Evolutionary conservation across 2,797 vertebrate species (phyloP).

Genomic region (Coendou prehensilis): DNA sequence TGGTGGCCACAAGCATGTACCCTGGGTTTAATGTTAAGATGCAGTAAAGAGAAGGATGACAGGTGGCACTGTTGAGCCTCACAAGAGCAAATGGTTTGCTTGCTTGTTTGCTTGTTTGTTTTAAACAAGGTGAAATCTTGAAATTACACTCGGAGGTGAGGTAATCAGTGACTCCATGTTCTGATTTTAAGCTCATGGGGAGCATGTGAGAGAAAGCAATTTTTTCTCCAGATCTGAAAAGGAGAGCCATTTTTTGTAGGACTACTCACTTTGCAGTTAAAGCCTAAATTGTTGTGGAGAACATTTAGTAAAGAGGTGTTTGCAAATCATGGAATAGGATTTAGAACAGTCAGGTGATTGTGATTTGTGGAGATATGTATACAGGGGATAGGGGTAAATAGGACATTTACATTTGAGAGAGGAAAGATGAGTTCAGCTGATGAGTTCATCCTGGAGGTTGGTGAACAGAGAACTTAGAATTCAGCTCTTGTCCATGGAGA

Average conservation of each 20-base stretch:
- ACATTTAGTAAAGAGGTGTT: neutral
- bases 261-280: neutral
- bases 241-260: constrained; percentile 16
- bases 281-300: neutral
- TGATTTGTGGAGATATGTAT: neutral
- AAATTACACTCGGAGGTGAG: neutral
- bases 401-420: neutral
- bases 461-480: constrained; percentile 43
- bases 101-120: neutral
- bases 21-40: neutral
- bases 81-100: neutral
- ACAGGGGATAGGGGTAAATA: neutral
- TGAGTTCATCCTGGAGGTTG: constrained; percentile 15
- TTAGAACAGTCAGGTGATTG: neutral
- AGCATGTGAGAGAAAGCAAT: neutral
- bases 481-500: neutral
- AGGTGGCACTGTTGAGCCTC: neutral
- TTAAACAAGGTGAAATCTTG: neutral
- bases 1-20: neutral
- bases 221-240: constrained; percentile 44
- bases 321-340: neutral
- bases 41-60: neutral
- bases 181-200: neutral
- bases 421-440: neutral
- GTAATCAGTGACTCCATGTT: neutral